Percentiles rank a stretch among this genome's conserved stretches.
Conservation (phyloP, 2,797 vertebrate species). For the Enteromius thamalakanensis region DNA sequence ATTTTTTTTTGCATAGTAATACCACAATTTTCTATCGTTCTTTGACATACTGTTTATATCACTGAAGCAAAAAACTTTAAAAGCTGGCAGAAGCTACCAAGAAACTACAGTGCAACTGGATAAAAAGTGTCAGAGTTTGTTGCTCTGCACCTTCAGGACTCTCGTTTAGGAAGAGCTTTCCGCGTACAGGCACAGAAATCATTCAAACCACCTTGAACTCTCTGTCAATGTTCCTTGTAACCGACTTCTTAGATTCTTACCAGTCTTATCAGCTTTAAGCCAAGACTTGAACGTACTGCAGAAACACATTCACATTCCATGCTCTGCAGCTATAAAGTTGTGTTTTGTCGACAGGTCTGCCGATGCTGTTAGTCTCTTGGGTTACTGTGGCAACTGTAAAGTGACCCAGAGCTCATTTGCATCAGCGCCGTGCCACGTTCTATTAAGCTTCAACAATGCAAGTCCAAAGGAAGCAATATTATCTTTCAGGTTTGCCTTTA, state of each 20-base stretch:
- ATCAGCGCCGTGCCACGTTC: slow-evolving; percentile 21
- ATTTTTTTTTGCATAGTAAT: no score
- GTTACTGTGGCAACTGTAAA: slow-evolving; percentile 39
- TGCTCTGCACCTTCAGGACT: neutral
- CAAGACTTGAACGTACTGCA: neutral
- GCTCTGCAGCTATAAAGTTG: neutral
- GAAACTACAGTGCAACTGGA: neutral
- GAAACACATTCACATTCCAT: neutral
- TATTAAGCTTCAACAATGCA: slow-evolving; percentile 61
- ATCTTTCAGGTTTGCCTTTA: slow-evolving; percentile 62
- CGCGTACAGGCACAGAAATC: neutral
- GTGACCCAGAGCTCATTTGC: slow-evolving; percentile 32
- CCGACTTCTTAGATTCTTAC: neutral
- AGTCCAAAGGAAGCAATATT: slow-evolving; percentile 55
- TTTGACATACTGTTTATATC: no score
- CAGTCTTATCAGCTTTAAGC: neutral
- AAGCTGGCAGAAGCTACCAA: neutral
- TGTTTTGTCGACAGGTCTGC: neutral
- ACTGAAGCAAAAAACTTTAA: neutral
- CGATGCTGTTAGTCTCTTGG: slow-evolving; percentile 25
- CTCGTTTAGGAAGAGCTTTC: neutral
- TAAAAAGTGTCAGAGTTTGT: neutral
- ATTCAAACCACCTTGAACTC: neutral
- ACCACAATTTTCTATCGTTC: no score
- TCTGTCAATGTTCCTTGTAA: slow-evolving; percentile 2